phyloP scores from a whole-genome alignment of 1,140 invertebrate species.

The Pogonus chalceus region DNA sequence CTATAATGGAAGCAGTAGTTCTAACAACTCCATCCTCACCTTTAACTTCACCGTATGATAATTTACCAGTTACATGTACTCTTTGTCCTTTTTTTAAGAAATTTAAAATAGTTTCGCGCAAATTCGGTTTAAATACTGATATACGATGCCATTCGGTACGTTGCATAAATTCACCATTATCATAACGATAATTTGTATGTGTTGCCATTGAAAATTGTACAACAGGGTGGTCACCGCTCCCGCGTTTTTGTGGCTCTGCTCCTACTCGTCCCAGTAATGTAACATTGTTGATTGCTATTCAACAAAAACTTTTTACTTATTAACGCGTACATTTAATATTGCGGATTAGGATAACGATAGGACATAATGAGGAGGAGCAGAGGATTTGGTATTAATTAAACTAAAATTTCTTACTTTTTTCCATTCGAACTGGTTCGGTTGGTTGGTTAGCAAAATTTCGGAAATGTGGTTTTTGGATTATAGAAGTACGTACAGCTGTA shows the following conservation, averaged over 20 bases:
- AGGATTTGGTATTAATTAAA: not conserved
- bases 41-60: slow-evolving; percentile 79
- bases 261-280: slow-evolving; percentile 79
- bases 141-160: slow-evolving; percentile 87
- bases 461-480: too few relatives aligned
- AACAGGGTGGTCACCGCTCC: slow-evolving; percentile 71
- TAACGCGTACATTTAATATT: too few relatives aligned
- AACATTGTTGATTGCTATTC: slow-evolving; percentile 76
- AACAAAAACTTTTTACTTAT: not conserved
- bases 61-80: slow-evolving; percentile 68
- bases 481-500: too few relatives aligned
- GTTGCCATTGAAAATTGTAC: slow-evolving; percentile 86
- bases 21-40: slow-evolving; percentile 61
- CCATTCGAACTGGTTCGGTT: slow-evolving; percentile 1
- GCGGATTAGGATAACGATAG: too few relatives aligned
- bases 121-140: slow-evolving; percentile 73
- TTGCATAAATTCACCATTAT: slow-evolving; percentile 66
- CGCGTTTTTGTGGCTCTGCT: slow-evolving; percentile 72
- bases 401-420: slow-evolving; percentile 7
- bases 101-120: slow-evolving; percentile 66
- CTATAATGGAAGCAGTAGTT: slow-evolving; percentile 68
- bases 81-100: slow-evolving; percentile 80
- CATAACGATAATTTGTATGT: slow-evolving; percentile 71
- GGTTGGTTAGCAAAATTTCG: not conserved
- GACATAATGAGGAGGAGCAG: too few relatives aligned